phyloP scores from a whole-genome alignment of 2,113 vertebrate genomes.

The Chunga burmeisteri region DNA sequence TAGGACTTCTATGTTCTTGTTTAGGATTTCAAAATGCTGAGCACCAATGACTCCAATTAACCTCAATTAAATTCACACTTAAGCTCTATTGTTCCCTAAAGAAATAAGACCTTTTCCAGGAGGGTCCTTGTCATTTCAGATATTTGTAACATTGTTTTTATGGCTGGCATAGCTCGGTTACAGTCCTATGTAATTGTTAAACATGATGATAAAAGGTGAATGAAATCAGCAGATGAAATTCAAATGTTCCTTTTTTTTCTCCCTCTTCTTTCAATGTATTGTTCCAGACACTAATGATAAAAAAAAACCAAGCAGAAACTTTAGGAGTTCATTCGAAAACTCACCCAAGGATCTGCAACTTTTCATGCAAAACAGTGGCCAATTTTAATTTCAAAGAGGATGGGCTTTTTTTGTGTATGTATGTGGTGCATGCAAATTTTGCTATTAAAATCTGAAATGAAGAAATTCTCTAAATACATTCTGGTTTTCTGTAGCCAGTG shows the following conservation, averaged over 20 bases:
- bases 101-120: neutral
- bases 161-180: neutral
- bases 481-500: neutral
- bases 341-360: neutral
- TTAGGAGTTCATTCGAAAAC: neutral
- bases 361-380: neutral
- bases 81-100: neutral
- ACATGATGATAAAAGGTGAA: neutral
- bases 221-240: neutral
- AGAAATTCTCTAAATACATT: neutral
- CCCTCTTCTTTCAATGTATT: neutral
- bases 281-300: neutral
- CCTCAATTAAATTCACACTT: neutral
- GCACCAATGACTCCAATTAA: neutral
- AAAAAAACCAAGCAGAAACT: neutral
- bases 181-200: neutral
- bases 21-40: neutral
- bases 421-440: neutral
- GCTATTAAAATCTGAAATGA: neutral
- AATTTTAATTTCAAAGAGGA: neutral
- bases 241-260: neutral
- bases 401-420: rapidly evolving
- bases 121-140: neutral
- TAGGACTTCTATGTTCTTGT: neutral
- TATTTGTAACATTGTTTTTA: neutral